Base-by-base conservation (phyloP, 2,888 invertebrate genomes). In the Papilio elwesi region DNA sequence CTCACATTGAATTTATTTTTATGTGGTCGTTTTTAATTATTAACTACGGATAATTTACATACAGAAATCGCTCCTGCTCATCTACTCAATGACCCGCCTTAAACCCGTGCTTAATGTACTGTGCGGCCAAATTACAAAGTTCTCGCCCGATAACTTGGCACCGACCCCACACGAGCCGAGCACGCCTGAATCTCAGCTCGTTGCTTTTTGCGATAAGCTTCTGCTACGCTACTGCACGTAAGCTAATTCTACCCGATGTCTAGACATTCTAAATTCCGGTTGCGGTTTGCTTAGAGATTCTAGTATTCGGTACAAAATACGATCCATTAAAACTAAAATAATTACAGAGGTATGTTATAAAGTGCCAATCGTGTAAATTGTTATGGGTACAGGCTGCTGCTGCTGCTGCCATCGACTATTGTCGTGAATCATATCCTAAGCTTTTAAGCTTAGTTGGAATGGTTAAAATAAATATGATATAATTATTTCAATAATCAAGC, bases 21-120 rank as follows among this genome's bases (percentile, higher is more conserved):
- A 26, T 26, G 26, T n/a, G 26, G 26, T 26, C 4, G 26, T 26
- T 26, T 26, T 26, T 26, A 26, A 26, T 26, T 26, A 26, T 26
- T 26, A 1, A 26, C 4, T 26, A 26, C 26, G 26, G 4, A 26
- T 26, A 26, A 26, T 26, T 26, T 4, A 26, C 26, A 57, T 43
- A 9, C 43, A 26, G 0, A 43, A 59, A 67, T 12, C 10, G 13
- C 48, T 63, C 38, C 38, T 68, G 64, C 64, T 43, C 49, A n/a
- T 12, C 16, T 65, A 65, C 51, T 73, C 9, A 43, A 52, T 51
- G 13, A 52, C 48, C 10, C 52, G 63, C 67, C 62, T 74, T 15
- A 53, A 57, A 71, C 52, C 68, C 74, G 70, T 77, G 77, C 65
- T 75, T 78, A 79, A 79, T 78, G 79, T 78, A 78, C 64, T 77